Evolutionary conservation across 2,797 vertebrate genomes (phyloP), one percentile per base, ranked within the genome.

Genomic region (Acrocephalus scirpaceus): DNA sequence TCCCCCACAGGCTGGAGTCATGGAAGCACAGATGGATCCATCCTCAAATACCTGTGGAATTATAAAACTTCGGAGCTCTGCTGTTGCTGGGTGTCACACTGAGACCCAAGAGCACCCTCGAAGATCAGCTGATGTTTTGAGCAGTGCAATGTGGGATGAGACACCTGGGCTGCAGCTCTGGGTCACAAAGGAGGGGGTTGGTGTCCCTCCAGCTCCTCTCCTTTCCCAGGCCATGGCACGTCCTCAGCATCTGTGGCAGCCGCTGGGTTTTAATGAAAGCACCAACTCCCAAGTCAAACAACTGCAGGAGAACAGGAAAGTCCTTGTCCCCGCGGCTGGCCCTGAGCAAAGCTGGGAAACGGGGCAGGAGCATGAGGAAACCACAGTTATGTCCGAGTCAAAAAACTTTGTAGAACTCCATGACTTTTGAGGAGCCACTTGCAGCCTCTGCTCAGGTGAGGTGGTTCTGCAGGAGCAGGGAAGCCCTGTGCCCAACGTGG

Each of bases 241-340:
- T 50, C 61, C 42, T 36, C 65, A 51, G 88, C 92, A 54, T 3
- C 67, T 44, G 9, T 10, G 40, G 64, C 93, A 84, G 82, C 93
- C 71, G 7, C 79, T 38, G 88, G 89, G 85, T 36, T 83, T 94
- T 18, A 74, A 27, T 74, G 57, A 69, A 80, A 96, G 95, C 95
- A 96, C 93, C 95, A 94, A 86, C 83, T 95, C 95, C 95, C n/a
- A 85, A 62, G 73, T 78, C 58, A 51, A 51, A 73, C 1, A 36
- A 84, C 91, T 88, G 79, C 85, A 81, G 93, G 92, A 95, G 96
- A 95, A 94, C 57, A 88, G n/a, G 84, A 76, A 94, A 88, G 90
- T 92, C 76, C 70, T 72, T 2, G 1, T 51, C 88, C 95, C 93
- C 0, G 0, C 4, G 27, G 86, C 92, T 60, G 84, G 57, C 67